Base-by-base conservation (phyloP, 2,113 vertebrate genomes). In the Lycaon pictus region DNA sequence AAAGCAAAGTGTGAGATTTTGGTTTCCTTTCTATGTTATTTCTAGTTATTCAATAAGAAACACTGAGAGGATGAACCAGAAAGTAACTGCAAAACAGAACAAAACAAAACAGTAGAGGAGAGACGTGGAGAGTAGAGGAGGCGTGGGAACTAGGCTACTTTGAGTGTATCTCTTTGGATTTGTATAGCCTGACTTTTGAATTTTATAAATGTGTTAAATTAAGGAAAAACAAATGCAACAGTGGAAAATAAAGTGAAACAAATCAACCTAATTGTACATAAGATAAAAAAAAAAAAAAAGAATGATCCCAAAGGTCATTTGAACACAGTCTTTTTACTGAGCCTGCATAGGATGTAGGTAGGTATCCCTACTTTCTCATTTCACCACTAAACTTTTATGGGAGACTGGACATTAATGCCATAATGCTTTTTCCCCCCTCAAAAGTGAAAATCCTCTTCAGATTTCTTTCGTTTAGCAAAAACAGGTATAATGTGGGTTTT, bases 151-250 rank as follows among this genome's bases (percentile, higher is more conserved):
- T 19, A 77, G 51, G 17, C 37, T 83, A 51, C 32, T 86, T 29
- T 35, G 9, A 79, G 22, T 55, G 15, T 43, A 37, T 56, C 23
- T 58, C 90, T 88, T 29, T 74, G 25, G 19, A 19, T 53, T 79
- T 79, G 23, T 71, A 71, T 27, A 35, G 58, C 65, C 90, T 95
- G 69, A 63, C 32, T 43, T 95, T 74, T 85, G 32, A 81, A 71
- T 77, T 88, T 90, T 97, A 6, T 84, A 84, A 94, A 74, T 43
- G 16, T 67, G 60, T 95, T 83, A 88, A 90, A 51, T 89, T 89
- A 43, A 88, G 37, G 51, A 82, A 92, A 95, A 79, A n/a, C 7
- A 85, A 84, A 92, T 16, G n/a, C 74, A 29, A 90, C 71, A 35
- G 29, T 25, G 29, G 3, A 35, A 80, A 60, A 63, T 82, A 81